Evolutionary conservation across 2,888 invertebrate genomes (phyloP), one percentile per base, ranked within the genome.

Genomic region (Agrochola lota): DNA sequence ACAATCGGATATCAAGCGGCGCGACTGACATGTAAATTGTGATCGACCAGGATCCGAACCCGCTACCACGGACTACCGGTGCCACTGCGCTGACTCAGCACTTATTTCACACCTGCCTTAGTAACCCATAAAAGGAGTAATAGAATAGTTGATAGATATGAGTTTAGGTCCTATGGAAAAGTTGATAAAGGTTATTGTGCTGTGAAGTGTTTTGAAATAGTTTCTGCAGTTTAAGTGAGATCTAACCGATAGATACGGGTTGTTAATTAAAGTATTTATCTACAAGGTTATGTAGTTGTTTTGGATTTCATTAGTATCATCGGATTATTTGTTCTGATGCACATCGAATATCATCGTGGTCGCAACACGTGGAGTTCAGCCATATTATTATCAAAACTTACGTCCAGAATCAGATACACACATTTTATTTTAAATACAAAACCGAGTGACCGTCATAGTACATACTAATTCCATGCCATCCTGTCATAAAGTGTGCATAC

Each of bases 21-120:
- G 94, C 93, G 90, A 93, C 94, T 96, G 96, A 96, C 96, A 96
- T 96, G 95, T 96, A 96, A 96, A 96, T 96, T 95, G 96, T 96
- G 96, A 96, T 95, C 94, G 92, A 92, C 91, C 92, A 91, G 93
- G 94, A 93, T 89, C 93, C 94, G 91, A 94, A 94, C 93, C 92
- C 91, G 96, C 96, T 96, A 96, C 96, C 93, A 94, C 90, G 90
- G 90, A 95, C 96, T 96, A 96, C 96, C 94, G 95, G 94, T 95
- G 96, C 95, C 95, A 95, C 95, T 89, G 95, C 85, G 90, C 92
- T 96, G 96, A 96, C 95, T 96, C 95, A 95, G 96, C 96, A 92
- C 40, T 91, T 94, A 93, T 90, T 78, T 80, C 93, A 93, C 96
- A 96, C 96, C 96, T 96, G 96, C 96, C 91, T 89, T 89, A 75